Base-by-base conservation (phyloP, 2,888 invertebrate genomes). In the Venusia cambrica region DNA sequence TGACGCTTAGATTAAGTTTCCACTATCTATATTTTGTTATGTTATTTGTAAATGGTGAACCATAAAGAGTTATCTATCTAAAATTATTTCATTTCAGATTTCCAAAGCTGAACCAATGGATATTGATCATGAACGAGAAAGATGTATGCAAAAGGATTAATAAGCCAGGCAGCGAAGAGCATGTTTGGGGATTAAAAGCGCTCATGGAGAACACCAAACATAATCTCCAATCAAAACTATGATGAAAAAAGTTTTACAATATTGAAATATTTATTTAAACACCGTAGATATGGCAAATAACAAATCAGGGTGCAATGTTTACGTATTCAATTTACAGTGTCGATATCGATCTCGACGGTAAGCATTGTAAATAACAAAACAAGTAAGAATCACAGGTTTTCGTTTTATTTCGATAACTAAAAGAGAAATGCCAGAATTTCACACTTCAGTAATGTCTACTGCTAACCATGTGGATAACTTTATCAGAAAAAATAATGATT, bases 361-460 rank as follows among this genome's bases (percentile, higher is more conserved):
- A 40, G 42, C 36, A 27, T 14, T 12, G 13, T 27, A 48, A 59
- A 70, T 69, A 68, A 68, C 66, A 76, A 68, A 67, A 68, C 67
- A 52, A 45, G 55, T 77, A 78, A 75, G 79, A 84, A 85, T 85
- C 87, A 87, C 85, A 87, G 85, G 77, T 84, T 81, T 74, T 64
- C 57, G 55, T 78, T 80, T 79, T 78, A 75, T 79, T 84, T 77
- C 73, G 65, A 63, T 79, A 85, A 84, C 81, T 84, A 83, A 83
- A 84, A 21, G 62, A 74, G 83, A 85, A 85, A 84, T 87, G 85
- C 83, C 84, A 83, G 80, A 77, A 75, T 70, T 71, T 83, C 69
- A 81, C 85, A 85, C 73, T 84, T 71, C 75, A 71, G 74, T 78
- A 80, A 77, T 79, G 69, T 80, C 78, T 81, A 83, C 63, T 73